Evolutionary conservation across 2,888 invertebrate species (phyloP), one percentile per base, ranked within the genome.

Genomic region (Spodoptera littoralis): DNA sequence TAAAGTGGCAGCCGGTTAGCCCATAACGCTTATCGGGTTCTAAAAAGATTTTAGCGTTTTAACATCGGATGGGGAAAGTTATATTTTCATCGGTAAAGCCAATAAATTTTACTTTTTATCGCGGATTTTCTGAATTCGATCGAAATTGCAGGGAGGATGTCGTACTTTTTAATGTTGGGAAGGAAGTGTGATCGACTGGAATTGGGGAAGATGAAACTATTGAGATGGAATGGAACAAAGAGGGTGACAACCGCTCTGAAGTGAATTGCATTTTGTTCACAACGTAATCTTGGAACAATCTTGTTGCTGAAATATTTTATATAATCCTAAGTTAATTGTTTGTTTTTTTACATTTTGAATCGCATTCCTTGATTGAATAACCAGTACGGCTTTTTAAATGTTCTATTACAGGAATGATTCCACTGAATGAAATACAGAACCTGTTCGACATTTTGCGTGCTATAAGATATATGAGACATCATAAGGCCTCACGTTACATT

Each of bases 1-100:
- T 90, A 92, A 92, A 94, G 92, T 94, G 93, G 90, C 92, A 93
- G 92, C 90, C 91, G 90, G 89, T 93, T 93, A 91, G 90, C 88
- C 88, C 88, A 89, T 90, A 92, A 92, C 90, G 92, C 90, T 93
- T 93, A 93, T 92, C 92, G 90, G 84, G 88, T 86, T 86, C 87
- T 90, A 89, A 90, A 90, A 87, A 90, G 90, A 90, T 91, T 88
- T 88, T 82, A 77, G 73, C 82, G 70, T 77, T 80, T 81, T 80
- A 71, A 80, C 76, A 77, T 79, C 73, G 59, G 71, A 76, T 73
- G 76, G 78, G 82, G 77, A 79, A 80, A 77, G 72, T 75, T 69
- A 71, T 70, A 75, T 77, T 79, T 80, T 72, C 72, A 65, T 60
- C 67, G 76, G 76, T 61, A 65, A 67, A 65, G 49, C 75, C 74